Percentiles rank a stretch among this genome's conserved stretches.
phyloP scores from a whole-genome alignment of 2,797 vertebrate genomes.

The Pangasius djambal region DNA sequence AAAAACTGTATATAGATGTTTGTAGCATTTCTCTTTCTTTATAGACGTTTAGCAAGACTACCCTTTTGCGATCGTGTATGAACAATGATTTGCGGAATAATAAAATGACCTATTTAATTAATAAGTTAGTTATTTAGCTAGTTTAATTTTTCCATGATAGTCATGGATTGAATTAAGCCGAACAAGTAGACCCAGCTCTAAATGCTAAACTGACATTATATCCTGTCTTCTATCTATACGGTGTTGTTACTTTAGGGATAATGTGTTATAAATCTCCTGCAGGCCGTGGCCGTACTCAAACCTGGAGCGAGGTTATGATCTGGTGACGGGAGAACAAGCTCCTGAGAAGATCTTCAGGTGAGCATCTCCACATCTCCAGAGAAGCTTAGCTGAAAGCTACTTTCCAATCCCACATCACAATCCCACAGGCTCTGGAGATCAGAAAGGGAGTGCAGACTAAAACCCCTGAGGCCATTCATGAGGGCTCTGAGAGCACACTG shows the following conservation, averaged over 20 bases:
- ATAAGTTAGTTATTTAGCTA: neutral
- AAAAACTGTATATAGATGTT: neutral
- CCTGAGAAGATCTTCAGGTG: conserved; percentile 99
- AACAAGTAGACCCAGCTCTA: neutral
- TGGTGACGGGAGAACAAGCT: conserved; percentile 95
- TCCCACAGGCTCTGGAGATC: neutral
- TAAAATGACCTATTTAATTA: neutral
- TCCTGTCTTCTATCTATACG: neutral
- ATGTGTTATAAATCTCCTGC: conserved; percentile 9
- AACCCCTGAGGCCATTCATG: neutral
- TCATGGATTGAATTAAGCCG: neutral
- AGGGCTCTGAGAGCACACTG: neutral
- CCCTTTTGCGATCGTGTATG: neutral
- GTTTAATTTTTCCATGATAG: neutral
- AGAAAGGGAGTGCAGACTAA: neutral
- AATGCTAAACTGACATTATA: neutral
- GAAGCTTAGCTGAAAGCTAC: neutral
- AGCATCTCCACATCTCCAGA: conserved; percentile 52
- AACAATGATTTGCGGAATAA: neutral
- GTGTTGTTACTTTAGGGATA: neutral
- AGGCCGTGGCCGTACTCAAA: conserved; percentile 98
- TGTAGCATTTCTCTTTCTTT: neutral
- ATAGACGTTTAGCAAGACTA: neutral
- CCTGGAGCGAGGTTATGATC: conserved; percentile 93
- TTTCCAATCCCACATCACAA: neutral